Percentiles rank a stretch among this genome's conserved stretches.
These are phyloP conservation scores for Merops nubicus DNA, from an alignment of 2,113 vertebrate genomes.

Conservation along the genomic window DNA sequence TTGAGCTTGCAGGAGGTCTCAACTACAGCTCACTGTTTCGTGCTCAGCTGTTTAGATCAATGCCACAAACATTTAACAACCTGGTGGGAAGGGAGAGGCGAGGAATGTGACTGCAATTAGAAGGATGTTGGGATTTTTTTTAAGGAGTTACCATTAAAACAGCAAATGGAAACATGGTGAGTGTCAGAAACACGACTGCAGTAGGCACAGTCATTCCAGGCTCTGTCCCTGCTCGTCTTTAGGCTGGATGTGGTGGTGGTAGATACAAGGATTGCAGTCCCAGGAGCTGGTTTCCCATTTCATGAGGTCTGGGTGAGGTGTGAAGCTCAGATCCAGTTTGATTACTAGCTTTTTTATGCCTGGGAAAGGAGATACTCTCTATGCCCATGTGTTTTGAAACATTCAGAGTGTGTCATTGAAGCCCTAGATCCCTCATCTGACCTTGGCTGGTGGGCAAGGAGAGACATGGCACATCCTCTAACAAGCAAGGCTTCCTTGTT, in stretches of 20 bases:
- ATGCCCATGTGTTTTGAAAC: too few relatives aligned
- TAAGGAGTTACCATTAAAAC: neutral
- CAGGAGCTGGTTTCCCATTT: neutral
- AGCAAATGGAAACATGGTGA: neutral
- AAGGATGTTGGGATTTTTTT: neutral
- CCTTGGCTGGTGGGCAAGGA: neutral
- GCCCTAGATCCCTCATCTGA: neutral
- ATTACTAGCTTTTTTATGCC: fast-evolving
- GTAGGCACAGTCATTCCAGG: neutral
- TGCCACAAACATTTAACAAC: neutral
- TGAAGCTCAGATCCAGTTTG: neutral
- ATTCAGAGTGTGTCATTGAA: neutral
- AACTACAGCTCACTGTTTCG: conserved; percentile 50
- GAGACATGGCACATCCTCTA: neutral
- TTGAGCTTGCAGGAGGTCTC: conserved; percentile 46
- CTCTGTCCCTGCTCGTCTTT: neutral
- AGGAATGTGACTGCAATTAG: neutral
- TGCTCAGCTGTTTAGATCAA: conserved; percentile 34
- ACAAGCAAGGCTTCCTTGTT: neutral
- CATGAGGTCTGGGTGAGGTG: neutral
- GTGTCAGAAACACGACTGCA: neutral
- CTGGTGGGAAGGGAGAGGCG: neutral
- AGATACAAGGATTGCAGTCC: neutral
- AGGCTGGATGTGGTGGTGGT: neutral
- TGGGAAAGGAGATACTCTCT: neutral